Conservation (phyloP, 2,113 vertebrate species). For the Dendrocopos noguchii region DNA sequence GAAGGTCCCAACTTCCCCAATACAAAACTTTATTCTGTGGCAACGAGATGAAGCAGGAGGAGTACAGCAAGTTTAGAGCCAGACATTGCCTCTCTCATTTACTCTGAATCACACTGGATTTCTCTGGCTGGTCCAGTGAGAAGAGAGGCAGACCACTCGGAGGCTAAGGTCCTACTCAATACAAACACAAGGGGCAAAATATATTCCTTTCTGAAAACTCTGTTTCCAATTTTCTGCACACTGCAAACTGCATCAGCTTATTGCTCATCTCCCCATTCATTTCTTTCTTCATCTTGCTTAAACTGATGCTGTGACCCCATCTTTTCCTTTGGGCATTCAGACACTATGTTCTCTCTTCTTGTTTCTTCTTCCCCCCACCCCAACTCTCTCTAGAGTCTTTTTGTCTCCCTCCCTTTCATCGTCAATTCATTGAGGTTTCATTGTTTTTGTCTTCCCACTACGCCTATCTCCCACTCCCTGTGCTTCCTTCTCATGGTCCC, state of each 20-base stretch:
- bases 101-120: background rate
- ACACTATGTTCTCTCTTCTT: background rate
- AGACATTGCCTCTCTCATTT: background rate
- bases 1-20: constrained; percentile 18
- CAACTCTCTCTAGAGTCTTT: background rate
- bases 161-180: background rate
- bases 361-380: background rate
- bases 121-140: background rate
- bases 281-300: background rate
- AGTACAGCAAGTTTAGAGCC: background rate
- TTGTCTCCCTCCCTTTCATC: constrained; percentile 12
- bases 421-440: constrained; percentile 30
- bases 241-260: background rate
- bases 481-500: background rate
- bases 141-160: background rate
- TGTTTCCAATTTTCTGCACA: background rate
- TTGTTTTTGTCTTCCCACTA: constrained; percentile 29
- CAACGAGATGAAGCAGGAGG: constrained; percentile 22
- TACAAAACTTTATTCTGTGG: constrained; percentile 23
- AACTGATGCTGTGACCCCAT: background rate
- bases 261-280: background rate
- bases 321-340: background rate
- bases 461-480: background rate
- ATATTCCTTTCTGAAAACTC: background rate
- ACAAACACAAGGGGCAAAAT: background rate